phyloP scores from a whole-genome alignment of 2,888 invertebrate genomes.

The Pyrgus malvae region DNA sequence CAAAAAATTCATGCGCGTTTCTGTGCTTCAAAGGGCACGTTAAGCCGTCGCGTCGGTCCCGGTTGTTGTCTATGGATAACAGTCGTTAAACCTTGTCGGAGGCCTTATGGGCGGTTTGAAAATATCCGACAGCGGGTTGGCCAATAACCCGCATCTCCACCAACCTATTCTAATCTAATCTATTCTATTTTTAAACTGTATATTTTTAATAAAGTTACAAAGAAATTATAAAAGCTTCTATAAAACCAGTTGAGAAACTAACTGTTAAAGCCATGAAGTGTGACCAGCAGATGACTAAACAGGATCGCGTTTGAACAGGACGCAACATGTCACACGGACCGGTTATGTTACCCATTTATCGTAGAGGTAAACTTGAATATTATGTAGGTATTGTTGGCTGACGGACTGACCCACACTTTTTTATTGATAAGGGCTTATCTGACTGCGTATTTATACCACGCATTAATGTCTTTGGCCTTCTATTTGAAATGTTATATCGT shows the following conservation, averaged over 20 bases:
- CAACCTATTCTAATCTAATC: too few relatives aligned
- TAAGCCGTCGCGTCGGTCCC: too few relatives aligned
- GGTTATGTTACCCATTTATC: constrained; percentile 18
- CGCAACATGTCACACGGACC: constrained; percentile 20
- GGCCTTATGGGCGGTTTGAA: too few relatives aligned
- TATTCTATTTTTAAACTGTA: too few relatives aligned
- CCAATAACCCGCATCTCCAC: too few relatives aligned
- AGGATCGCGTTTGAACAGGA: constrained; percentile 23
- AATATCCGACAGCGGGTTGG: too few relatives aligned
- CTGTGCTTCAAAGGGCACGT: too few relatives aligned
- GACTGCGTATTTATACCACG: not conserved
- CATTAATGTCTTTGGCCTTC: not conserved
- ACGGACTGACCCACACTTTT: constrained; percentile 21
- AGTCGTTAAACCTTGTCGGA: too few relatives aligned
- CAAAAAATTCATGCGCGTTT: too few relatives aligned
- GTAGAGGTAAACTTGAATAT: constrained; percentile 22
- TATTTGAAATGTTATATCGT: not conserved
- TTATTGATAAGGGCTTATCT: constrained; percentile 19
- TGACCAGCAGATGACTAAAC: constrained; percentile 25
- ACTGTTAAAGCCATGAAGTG: constrained; percentile 19
- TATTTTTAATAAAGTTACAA: too few relatives aligned
- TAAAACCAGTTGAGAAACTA: constrained; percentile 3
- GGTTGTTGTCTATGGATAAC: too few relatives aligned
- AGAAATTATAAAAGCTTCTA: not conserved
- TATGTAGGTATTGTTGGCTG: constrained; percentile 6